Conservation (phyloP, 2,888 invertebrate species). For the Ophion costatus region DNA sequence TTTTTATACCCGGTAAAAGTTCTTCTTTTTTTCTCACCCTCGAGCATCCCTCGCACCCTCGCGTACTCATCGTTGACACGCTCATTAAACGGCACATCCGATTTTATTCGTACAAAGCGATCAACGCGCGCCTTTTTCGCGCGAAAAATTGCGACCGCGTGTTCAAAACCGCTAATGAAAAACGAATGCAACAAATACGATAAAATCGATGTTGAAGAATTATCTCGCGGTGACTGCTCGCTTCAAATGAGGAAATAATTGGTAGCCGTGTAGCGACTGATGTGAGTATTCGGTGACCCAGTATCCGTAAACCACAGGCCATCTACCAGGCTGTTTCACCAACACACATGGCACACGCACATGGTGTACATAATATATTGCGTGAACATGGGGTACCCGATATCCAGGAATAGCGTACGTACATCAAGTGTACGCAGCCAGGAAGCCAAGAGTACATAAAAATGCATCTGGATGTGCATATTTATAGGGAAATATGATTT, state of each 20-base stretch:
- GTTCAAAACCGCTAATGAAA: constrained; percentile 3
- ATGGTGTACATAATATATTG: constrained; percentile 51
- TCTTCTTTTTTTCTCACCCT: constrained; percentile 7
- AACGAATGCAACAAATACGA: neutral
- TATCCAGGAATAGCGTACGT: constrained; percentile 45
- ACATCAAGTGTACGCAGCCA: constrained; percentile 46
- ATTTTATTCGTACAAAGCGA: neutral
- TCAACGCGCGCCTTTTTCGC: neutral
- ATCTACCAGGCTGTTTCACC: neutral
- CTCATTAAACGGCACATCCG: constrained; percentile 7
- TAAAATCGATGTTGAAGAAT: constrained; percentile 14
- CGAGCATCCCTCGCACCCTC: neutral
- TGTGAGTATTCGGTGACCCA: constrained; percentile 39
- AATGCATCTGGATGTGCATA: neutral
- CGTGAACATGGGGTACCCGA: constrained; percentile 51
- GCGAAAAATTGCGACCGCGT: neutral
- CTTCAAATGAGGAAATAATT: constrained; percentile 45
- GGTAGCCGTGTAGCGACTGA: constrained; percentile 33
- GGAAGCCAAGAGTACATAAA: constrained; percentile 17
- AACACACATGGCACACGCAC: constrained; percentile 14
- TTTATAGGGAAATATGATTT: neutral
- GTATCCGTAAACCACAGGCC: constrained; percentile 36
- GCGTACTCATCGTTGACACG: neutral
- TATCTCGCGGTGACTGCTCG: constrained; percentile 21
- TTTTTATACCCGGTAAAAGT: neutral